Conservation (phyloP, 2,888 invertebrate species). For the Crioceris asparagi region DNA sequence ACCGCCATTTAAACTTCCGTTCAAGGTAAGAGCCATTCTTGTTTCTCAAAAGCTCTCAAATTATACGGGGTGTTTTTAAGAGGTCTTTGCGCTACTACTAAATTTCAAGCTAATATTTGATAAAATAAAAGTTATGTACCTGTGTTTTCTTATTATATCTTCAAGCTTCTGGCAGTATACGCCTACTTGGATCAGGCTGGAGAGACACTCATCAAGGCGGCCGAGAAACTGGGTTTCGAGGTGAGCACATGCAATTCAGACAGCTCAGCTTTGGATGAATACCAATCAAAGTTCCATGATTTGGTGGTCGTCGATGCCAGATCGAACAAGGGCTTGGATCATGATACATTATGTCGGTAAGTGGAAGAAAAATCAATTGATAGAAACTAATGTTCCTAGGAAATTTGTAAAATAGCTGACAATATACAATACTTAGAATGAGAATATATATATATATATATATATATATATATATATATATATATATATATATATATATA, state of each 20-base stretch:
- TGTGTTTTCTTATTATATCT: constrained; percentile 13
- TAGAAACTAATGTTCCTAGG: no score
- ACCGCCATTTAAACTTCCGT: constrained; percentile 34
- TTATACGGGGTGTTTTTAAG: no score
- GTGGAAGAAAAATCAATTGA: no score
- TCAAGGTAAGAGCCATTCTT: constrained; percentile 34
- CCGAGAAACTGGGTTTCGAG: constrained; percentile 49
- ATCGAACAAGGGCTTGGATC: constrained; percentile 48
- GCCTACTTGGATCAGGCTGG: constrained; percentile 53
- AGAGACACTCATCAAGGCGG: constrained; percentile 53
- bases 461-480: no score
- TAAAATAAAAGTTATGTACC: no score
- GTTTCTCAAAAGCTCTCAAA: no score
- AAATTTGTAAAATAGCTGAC: no score
- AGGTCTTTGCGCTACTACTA: no score
- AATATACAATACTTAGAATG: no score
- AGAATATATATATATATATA: no score
- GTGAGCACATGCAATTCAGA: constrained; percentile 48
- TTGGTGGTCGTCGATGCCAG: constrained; percentile 59
- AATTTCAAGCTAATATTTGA: no score
- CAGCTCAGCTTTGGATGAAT: constrained; percentile 45
- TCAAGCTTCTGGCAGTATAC: constrained; percentile 63
- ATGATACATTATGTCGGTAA: constrained; percentile 54
- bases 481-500: no score
- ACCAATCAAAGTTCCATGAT: constrained; percentile 45